Base-by-base conservation (phyloP, 2,797 vertebrate species). In the Ciconia nigra region DNA sequence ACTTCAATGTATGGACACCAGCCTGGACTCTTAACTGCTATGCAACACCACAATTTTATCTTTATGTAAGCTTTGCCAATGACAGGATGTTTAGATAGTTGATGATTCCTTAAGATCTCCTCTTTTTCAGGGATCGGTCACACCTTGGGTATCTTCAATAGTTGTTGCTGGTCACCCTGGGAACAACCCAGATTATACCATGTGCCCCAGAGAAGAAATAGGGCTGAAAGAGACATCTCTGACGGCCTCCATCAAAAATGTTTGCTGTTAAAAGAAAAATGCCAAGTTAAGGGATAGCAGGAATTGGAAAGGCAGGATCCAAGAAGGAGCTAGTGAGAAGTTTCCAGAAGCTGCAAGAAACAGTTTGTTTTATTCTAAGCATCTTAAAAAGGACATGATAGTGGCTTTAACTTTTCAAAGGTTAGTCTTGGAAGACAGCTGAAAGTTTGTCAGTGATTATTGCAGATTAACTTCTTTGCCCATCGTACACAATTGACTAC, bases 291-390 rank as follows among this genome's bases (percentile, higher is more conserved):
- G 15, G 15, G 29, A n/a, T 0, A 51, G 9, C 2, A 26, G 13
- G 22, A 77, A 31, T 2, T 44, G 7, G 39, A 73, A 91, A 74
- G 3, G 7, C 22, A 57, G 5, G 7, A 59, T 69, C 44, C 13
- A 57, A 69, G 25, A 74, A 44, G 10, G 18, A 47, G 4, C 0
- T 66, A 24, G 2, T 0, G 2, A 54, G 24, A 66, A 22, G 4
- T 62, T 42, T 70, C 35, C 21, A 51, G 46, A 83, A 49, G 15
- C 2, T 78, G 5, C 15, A 58, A 84, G 29, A 49, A 47, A 0
- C 2, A 52, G 1, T 22, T 49, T 33, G 16, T 14, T 63, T 66
- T 49, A 25, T n/a, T 81, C 9, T 41, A 62, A 39, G 1, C 3
- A 16, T 70, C 31, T 83, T 58, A 1, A 52, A 47, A 58, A 44